Evolutionary conservation across 1,140 invertebrate genomes (phyloP).

Genomic region (Heliconius himera): DNA sequence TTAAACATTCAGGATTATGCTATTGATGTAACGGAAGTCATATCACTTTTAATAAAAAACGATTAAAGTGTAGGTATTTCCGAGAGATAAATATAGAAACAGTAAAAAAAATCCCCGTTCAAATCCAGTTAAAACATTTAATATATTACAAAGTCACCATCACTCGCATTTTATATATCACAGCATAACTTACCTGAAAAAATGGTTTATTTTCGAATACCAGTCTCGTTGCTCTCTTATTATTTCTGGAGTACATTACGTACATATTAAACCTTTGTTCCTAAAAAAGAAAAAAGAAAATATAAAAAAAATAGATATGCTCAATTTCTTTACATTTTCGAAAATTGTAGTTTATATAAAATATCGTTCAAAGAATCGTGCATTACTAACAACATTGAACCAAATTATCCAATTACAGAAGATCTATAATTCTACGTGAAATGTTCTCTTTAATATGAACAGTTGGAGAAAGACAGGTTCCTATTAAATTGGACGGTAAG

Average conservation of each 20-base stretch:
- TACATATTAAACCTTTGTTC: constrained; percentile 79
- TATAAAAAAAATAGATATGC: neutral
- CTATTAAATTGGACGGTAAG: constrained; percentile 31
- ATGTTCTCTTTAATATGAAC: constrained; percentile 9
- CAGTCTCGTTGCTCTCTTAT: constrained; percentile 77
- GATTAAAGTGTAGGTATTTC: neutral
- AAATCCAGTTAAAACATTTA: neutral
- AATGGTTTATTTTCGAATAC: constrained; percentile 74
- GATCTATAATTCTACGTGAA: constrained; percentile 14
- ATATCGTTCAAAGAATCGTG: constrained; percentile 48
- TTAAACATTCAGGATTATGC: neutral
- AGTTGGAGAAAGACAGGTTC: constrained; percentile 28
- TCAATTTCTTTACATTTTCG: neutral
- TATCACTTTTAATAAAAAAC: neutral
- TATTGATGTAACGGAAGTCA: neutral
- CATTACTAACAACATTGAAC: constrained; percentile 52
- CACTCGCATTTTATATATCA: neutral
- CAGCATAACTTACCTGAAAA: constrained; percentile 67
- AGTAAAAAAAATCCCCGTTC: neutral
- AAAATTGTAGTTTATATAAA: constrained; percentile 4
- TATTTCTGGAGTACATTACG: constrained; percentile 80
- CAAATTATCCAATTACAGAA: constrained; percentile 6
- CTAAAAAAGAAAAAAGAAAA: constrained; percentile 45
- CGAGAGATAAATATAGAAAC: neutral
- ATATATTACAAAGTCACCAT: neutral